Conservation (phyloP, 2,113 vertebrate species). For the Zingel zingel region DNA sequence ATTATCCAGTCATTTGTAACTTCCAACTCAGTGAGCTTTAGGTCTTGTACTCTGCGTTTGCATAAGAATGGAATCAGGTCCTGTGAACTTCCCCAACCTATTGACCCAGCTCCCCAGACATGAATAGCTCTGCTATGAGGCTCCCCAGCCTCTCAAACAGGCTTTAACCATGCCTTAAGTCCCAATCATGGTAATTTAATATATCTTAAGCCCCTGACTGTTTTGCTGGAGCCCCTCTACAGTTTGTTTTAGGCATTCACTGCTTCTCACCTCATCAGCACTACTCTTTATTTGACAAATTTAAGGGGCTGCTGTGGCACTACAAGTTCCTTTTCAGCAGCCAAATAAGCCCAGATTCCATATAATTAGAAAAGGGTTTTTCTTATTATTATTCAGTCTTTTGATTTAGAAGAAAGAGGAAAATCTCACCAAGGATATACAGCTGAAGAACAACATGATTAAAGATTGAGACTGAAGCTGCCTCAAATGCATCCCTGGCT, state of each 20-base stretch:
- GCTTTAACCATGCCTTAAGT: constrained; percentile 93
- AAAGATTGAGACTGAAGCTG: constrained; percentile 8
- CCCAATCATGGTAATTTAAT: constrained; percentile 99
- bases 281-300: constrained; percentile 87
- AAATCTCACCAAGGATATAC: constrained; percentile 82
- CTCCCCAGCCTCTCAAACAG: constrained; percentile 91
- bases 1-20: constrained; percentile 96
- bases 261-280: constrained; percentile 90
- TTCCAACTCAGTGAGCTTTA: constrained; percentile 93
- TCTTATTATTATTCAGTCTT: constrained; percentile 87
- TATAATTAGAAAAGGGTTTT: constrained; percentile 85
- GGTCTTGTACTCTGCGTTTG: constrained; percentile 90
- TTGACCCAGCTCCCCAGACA: constrained; percentile 92
- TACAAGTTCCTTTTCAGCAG: constrained; percentile 87
- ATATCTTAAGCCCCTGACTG: constrained; percentile 94
- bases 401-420: constrained; percentile 79
- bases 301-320: constrained; percentile 88
- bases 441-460: constrained; percentile 52
- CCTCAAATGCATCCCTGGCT: not conserved
- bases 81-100: constrained; percentile 95
- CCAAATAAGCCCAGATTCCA: constrained; percentile 87
- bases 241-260: constrained; percentile 97
- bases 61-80: constrained; percentile 96
- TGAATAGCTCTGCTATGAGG: constrained; percentile 92
- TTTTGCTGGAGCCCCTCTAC: constrained; percentile 91